Evolutionary conservation across 2,888 invertebrate species (phyloP), one percentile per base, ranked within the genome.

Genomic region (Hypolimnas misippus): DNA sequence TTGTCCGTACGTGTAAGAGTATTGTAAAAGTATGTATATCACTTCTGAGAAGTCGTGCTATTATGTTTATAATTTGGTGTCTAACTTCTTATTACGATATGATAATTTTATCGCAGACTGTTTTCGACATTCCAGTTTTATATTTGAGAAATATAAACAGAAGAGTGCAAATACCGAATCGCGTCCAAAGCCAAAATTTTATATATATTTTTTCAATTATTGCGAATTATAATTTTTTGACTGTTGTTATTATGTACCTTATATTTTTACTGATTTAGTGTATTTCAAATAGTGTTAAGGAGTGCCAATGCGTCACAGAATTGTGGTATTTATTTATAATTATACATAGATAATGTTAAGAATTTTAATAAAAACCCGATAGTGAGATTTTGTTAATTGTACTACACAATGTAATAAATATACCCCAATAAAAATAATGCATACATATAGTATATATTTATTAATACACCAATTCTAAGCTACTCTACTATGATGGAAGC

Each of bases 321-420:
- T 82, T 83, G 82, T 86, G 81, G 83, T 86, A 80, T 84, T 75
- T 82, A 80, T 84, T 84, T 83, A 83, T 83, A 78, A 82, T 81
- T 25, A 49, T 85, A 86, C 77, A 85, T 87, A 84, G 74, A 79
- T 82, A 83, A 82, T 6, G 44, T 85, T 49, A 49, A 49, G 25
- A 49, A 79, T 83, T 84, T 89, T 84, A 84, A 87, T 86, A 86
- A 87, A 87, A 87, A 85, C 79, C 79, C 76, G 74, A 87, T 84
- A 85, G 81, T 78, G 76, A 79, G 73, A 74, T 70, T 68, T 76
- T 76, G 75, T 81, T 86, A 72, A 74, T 70, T 69, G 57, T 70
- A 70, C 67, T 49, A 49, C 49, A 29, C 25, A 49, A 70, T 67
- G 63, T 74, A 72, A 69, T 72, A 69, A 67, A 61, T 69, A 67